Base-by-base conservation (phyloP, 2,888 invertebrate species). In the Melieria crassipennis region DNA sequence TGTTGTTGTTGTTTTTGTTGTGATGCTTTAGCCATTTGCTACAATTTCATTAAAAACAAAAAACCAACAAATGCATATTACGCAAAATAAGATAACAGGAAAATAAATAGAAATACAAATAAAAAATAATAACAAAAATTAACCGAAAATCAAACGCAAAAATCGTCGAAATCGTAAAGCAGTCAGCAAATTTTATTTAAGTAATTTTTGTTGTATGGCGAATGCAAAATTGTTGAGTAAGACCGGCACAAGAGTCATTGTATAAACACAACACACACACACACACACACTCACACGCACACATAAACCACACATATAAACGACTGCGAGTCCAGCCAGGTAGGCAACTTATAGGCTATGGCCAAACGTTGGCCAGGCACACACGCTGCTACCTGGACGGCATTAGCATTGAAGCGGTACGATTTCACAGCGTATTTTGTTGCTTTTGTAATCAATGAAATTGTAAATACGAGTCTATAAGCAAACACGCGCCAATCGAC, bases 401-500 rank as follows among this genome's bases (percentile, higher is more conserved):
- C 2, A 30, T 30, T 30, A 30, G 30, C 30, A 30, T 30, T 30
- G 30, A 30, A 30, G 30, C 30, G 30, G 30, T 3, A 30, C 11
- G 52, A 52, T 52, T 5, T 52, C n/a, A 7, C 13, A 7, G 52
- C 52, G 13, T 13, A 13, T 52, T 52, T 13, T 13, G 13, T 57
- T 57, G 13, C 30, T 57, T 57, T 57, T 57, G 57, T 57, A 57
- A 57, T 57, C 57, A 57, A 57, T 57, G 57, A 57, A 57, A 61
- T 46, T 63, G 48, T 48, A 30, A 50, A 48, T 50, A 50, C 45
- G 47, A 52, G 45, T 64, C 60, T 61, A 10, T 48, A 52, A 62
- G 56, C 55, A 69, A 69, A 62, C 69, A 69, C 47, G 45, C 52
- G 46, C 62, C 30, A 55, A 3, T 16, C 57, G 57, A 4, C 57